Evolutionary conservation across 2,113 vertebrate species (phyloP), one percentile per base, ranked within the genome.

Genomic region (Cephalopholis sonnerati): DNA sequence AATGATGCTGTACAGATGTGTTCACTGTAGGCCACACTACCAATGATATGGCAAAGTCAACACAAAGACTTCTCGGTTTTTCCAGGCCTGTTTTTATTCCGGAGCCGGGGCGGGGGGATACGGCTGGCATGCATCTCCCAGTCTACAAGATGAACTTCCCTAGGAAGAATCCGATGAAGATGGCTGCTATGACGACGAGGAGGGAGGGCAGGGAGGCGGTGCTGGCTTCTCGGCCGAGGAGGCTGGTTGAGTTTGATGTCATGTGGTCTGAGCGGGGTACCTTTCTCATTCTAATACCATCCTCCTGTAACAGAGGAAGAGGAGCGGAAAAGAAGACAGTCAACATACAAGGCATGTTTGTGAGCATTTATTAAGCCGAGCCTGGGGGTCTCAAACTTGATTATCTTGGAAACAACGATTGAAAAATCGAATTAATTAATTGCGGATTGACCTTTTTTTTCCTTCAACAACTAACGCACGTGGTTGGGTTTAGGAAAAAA

Each of bases 151-250:
- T 97, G 96, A 99, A 99, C 94, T 99, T 99, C 94, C 97, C 98
- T 95, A 99, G 96, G 98, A 99, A 99, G 97, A 99, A 99, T 93
- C 98, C 98, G 85, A 99, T 98, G 97, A 99, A 99, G 95, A 99
- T 97, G 96, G 98, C 98, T 93, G 98, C 98, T 95, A 99, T 98
- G 89, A 99, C 97, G 92, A 99, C 98, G 81, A 99, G 97, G 91
- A 99, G 97, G 62, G 98, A 99, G 87, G 98, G 98, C 90, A 99
- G 96, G 93, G 97, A 96, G 92, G 96, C 96, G 90, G 95, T 89
- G 91, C 95, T 95, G 75, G 96, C 95, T 81, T 98, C 98, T 94
- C 97, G 96, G 93, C 96, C 96, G 80, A 97, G 94, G 78, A 96
- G 92, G 92, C 94, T 77, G 24, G 92, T 90, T 64, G 97, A 95